Percentiles rank a stretch among this genome's conserved stretches.
Evolutionary conservation across 1,140 invertebrate species (phyloP).

Genomic region (Heliconius congener): DNA sequence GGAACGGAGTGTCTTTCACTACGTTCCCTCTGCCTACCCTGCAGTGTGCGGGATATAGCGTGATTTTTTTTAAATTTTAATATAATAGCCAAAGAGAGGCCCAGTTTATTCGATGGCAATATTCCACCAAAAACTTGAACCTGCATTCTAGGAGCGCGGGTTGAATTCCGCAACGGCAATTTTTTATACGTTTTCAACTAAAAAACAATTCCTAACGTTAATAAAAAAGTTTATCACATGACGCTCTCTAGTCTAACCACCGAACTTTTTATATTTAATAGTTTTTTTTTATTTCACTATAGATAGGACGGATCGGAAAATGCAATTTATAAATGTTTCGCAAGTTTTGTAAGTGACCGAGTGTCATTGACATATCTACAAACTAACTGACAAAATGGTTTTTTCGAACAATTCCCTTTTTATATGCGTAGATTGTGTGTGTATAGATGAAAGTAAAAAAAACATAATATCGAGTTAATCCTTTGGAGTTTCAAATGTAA

Average conservation of each 20-base stretch:
- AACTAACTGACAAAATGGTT: background rate
- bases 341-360: slow-evolving; percentile 7
- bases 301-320: background rate
- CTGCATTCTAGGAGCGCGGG: no score
- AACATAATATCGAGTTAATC: background rate
- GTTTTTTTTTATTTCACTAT: background rate
- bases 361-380: slow-evolving; percentile 6
- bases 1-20: no score
- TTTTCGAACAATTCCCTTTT: background rate
- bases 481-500: background rate
- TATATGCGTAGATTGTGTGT: background rate
- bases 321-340: background rate
- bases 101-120: no score
- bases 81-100: no score
- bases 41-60: no score
- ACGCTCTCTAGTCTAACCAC: background rate
- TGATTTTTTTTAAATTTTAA: no score
- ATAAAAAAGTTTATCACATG: background rate
- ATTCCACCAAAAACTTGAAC: no score
- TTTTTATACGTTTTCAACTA: no score
- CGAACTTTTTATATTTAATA: background rate
- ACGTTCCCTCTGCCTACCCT: no score
- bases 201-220: background rate
- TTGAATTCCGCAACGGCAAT: no score
- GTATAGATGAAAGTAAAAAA: background rate